Percentiles rank a stretch among this genome's conserved stretches.
These are phyloP conservation scores for Argynnis bischoffii DNA, from an alignment of 2,888 invertebrate genomes.

Conservation along the genomic window DNA sequence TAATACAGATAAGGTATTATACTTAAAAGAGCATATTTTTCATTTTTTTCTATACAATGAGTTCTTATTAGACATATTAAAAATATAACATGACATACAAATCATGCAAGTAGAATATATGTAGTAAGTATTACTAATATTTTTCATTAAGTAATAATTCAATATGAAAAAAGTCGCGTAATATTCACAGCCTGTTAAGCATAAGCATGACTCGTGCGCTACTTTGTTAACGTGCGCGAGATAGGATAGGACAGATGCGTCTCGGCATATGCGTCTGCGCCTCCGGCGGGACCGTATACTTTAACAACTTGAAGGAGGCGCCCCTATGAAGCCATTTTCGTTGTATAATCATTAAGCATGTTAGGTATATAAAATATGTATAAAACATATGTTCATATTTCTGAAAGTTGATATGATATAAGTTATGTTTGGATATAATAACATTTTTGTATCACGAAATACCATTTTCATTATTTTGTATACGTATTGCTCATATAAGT, in stretches of 20 bases:
- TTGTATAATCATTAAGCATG: constrained; percentile 8
- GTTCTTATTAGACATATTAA: no score
- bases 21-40: background rate
- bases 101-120: no score
- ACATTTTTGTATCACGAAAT: background rate
- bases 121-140: no score
- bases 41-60: no score
- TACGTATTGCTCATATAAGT: no score
- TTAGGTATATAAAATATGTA: background rate
- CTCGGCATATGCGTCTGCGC: constrained; percentile 46
- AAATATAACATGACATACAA: no score
- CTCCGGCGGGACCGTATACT: constrained; percentile 30
- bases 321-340: constrained; percentile 30
- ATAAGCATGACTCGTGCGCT: constrained; percentile 55
- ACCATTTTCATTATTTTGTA: no score
- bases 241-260: constrained; percentile 64
- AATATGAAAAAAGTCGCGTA: no score
- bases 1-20: background rate
- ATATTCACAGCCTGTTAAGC: constrained; percentile 40
- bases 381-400: constrained; percentile 7
- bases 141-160: no score
- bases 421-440: background rate
- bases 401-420: background rate
- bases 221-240: constrained; percentile 51
- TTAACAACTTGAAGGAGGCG: constrained; percentile 25